phyloP scores from a whole-genome alignment of 2,888 invertebrate genomes.

The Iselma pallidipennis region DNA sequence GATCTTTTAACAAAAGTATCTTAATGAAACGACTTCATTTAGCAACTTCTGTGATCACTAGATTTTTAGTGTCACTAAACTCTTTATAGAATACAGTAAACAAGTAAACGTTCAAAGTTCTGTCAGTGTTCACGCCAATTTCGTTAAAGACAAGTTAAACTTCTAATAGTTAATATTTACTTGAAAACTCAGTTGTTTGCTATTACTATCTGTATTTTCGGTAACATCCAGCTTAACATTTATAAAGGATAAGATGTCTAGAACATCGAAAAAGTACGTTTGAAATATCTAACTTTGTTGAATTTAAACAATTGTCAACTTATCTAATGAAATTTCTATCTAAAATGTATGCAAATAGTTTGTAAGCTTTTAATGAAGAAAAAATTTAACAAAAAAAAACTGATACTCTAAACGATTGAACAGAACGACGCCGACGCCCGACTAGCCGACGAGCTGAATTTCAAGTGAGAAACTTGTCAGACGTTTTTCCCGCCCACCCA shows the following conservation, averaged over 20 bases:
- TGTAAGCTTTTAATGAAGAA: too few relatives aligned
- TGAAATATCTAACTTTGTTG: background rate
- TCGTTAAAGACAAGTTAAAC: slow-evolving; percentile 28
- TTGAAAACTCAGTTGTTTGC: slow-evolving; percentile 35
- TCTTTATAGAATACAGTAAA: too few relatives aligned
- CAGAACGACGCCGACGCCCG: too few relatives aligned
- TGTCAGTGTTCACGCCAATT: too few relatives aligned
- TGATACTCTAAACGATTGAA: background rate
- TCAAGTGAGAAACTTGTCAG: background rate
- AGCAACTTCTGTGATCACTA: too few relatives aligned
- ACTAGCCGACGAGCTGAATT: background rate
- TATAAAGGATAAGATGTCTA: background rate
- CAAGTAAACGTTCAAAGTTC: too few relatives aligned
- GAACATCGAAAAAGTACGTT: background rate
- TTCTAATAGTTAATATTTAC: slow-evolving; percentile 37
- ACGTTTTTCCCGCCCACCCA: background rate
- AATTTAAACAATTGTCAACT: background rate
- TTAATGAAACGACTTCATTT: too few relatives aligned
- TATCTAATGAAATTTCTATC: background rate
- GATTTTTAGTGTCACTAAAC: too few relatives aligned
- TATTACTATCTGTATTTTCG: slow-evolving; percentile 32
- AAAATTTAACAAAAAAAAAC: too few relatives aligned
- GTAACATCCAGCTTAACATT: slow-evolving; percentile 32
- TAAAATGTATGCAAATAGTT: too few relatives aligned
- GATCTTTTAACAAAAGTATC: too few relatives aligned